Percentiles rank a stretch among this genome's conserved stretches.
phyloP scores from a whole-genome alignment of 2,888 invertebrate species.

The Rambutsinella grinnellia region DNA sequence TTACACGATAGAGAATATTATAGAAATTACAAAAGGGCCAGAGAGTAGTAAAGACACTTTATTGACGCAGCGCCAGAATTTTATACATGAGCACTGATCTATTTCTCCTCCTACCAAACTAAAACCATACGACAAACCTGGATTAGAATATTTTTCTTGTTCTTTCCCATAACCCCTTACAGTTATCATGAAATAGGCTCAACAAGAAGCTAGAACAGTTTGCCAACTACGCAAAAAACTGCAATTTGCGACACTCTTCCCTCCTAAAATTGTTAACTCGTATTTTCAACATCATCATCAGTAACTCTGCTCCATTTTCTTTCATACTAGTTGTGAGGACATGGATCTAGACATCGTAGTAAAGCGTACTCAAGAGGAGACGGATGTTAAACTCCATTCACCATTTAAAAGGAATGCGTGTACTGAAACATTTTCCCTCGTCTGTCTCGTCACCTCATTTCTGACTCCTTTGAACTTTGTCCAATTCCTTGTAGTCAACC shows the following conservation, averaged over 20 bases:
- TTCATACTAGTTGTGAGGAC: not conserved
- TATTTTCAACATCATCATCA: not conserved
- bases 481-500: not conserved
- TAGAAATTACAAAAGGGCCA: not conserved
- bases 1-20: too few relatives aligned
- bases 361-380: not conserved
- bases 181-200: not conserved
- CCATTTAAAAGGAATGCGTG: not conserved
- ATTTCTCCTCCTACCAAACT: constrained; percentile 7
- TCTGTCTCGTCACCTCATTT: not conserved
- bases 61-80: not conserved
- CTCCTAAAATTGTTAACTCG: not conserved
- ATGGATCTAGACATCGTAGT: not conserved
- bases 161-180: not conserved
- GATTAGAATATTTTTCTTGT: not conserved
- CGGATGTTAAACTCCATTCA: not conserved
- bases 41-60: not conserved
- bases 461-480: not conserved
- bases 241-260: constrained; percentile 13
- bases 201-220: not conserved
- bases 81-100: not conserved
- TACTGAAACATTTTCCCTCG: not conserved
- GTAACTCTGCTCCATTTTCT: not conserved
- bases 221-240: constrained; percentile 25
- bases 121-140: constrained; percentile 1